These are phyloP conservation scores for Whitmania pigra DNA, from an alignment of 1,140 invertebrate species.

Conservation along the genomic window DNA sequence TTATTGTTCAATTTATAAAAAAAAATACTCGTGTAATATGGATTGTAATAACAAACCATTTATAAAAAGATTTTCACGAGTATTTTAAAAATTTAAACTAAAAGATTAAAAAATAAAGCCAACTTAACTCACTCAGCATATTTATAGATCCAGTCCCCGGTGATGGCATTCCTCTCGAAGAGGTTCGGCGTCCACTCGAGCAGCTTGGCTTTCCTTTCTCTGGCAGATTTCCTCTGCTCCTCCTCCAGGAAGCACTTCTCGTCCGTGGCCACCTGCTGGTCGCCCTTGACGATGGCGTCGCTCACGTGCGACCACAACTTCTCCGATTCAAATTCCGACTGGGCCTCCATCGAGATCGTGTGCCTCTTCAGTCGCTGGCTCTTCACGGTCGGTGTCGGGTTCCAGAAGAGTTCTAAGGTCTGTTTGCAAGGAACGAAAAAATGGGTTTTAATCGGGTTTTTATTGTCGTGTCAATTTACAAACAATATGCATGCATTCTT, in stretches of 20 bases:
- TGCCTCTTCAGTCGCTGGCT: constrained; percentile 59
- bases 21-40: too few relatives aligned
- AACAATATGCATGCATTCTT: too few relatives aligned
- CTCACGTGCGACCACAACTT: constrained; percentile 70
- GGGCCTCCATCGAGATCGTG: constrained; percentile 63
- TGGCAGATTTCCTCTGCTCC: constrained; percentile 58
- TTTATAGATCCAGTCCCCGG: constrained; percentile 62
- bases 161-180: constrained; percentile 56
- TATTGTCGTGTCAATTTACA: too few relatives aligned
- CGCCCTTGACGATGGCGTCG: constrained; percentile 61
- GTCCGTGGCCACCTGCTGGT: constrained; percentile 69
- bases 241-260: constrained; percentile 79
- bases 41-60: too few relatives aligned
- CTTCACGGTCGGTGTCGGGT: constrained; percentile 56
- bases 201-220: constrained; percentile 52
- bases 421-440: constrained; percentile 32
- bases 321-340: constrained; percentile 69
- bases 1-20: too few relatives aligned
- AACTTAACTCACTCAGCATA: constrained; percentile 48
- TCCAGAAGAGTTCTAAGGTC: constrained; percentile 62
- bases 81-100: constrained; percentile 21
- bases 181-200: constrained; percentile 56
- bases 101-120: constrained; percentile 15
- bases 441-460: too few relatives aligned
- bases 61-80: too few relatives aligned